phyloP scores from a whole-genome alignment of 2,113 vertebrate genomes.

The Gambusia affinis region DNA sequence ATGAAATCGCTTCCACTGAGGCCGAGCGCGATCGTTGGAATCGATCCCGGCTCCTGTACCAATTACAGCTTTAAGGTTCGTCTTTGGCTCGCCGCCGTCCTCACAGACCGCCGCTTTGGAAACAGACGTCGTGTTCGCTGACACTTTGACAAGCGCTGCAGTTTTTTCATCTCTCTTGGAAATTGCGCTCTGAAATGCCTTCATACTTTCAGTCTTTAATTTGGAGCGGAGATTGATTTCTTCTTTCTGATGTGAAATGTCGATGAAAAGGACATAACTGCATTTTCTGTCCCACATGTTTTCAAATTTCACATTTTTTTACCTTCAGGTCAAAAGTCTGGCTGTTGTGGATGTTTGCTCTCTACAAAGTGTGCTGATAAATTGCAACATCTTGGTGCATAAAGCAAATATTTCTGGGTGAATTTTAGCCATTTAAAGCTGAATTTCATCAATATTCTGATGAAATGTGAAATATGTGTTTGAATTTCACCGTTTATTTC shows the following conservation, averaged over 20 bases:
- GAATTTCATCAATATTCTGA: too few species aligned
- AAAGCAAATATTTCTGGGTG: not conserved
- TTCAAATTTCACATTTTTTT: not conserved
- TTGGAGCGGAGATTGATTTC: constrained; percentile 56
- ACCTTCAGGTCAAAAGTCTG: not conserved
- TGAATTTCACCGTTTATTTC: too few species aligned
- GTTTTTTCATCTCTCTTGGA: constrained; percentile 55
- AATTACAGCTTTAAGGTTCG: constrained; percentile 72
- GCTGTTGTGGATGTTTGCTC: not conserved
- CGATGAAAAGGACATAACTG: constrained; percentile 11
- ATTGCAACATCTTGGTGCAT: not conserved
- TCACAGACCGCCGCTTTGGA: constrained; percentile 62
- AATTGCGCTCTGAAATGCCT: constrained; percentile 53
- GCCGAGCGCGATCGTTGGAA: constrained; percentile 24
- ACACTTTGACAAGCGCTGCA: constrained; percentile 61
- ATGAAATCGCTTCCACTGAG: constrained; percentile 66
- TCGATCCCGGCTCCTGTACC: constrained; percentile 67
- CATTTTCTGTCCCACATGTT: constrained; percentile 1
- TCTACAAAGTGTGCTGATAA: not conserved
- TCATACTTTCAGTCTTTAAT: constrained; percentile 51
- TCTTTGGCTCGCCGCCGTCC: constrained; percentile 57
- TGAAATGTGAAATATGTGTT: too few species aligned
- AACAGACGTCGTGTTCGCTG: constrained; percentile 67
- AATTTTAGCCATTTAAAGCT: not conserved
- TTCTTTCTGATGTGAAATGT: constrained; percentile 34